Conservation (phyloP, 2,113 vertebrate species). For the Gnathonemus longibarbis region DNA sequence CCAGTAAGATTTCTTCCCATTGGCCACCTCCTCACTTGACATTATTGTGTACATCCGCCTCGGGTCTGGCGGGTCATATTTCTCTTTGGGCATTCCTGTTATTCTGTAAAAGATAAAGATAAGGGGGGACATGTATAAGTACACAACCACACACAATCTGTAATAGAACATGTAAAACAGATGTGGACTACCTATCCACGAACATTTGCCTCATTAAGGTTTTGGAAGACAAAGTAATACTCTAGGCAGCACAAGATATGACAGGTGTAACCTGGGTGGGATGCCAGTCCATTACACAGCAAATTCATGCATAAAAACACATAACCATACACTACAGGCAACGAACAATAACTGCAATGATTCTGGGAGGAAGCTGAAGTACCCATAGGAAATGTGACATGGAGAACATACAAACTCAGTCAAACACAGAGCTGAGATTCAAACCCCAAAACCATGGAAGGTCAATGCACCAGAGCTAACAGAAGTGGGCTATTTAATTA, state of each 20-base stretch:
- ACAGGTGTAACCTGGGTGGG: background rate
- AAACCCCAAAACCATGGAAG: background rate
- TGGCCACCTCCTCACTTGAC: constrained; percentile 93
- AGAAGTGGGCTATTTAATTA: background rate
- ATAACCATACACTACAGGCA: background rate
- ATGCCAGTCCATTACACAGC: background rate
- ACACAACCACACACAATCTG: background rate
- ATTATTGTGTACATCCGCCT: constrained; percentile 99
- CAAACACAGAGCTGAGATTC: background rate
- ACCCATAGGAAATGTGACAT: background rate
- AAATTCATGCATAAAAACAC: background rate
- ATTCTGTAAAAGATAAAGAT: constrained; percentile 40
- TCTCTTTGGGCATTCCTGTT: constrained; percentile 98
- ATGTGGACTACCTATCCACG: background rate
- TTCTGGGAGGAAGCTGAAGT: background rate
- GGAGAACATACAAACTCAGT: background rate
- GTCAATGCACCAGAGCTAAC: background rate
- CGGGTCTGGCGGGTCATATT: constrained; percentile 97
- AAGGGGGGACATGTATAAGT: background rate
- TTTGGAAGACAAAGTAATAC: background rate
- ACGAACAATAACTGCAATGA: background rate
- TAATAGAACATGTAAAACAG: too few species aligned
- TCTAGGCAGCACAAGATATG: background rate
- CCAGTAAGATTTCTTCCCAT: constrained; percentile 97
- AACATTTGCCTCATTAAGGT: background rate